These are phyloP conservation scores for Struthio camelus DNA, from an alignment of 2,113 vertebrate genomes.

Conservation along the genomic window DNA sequence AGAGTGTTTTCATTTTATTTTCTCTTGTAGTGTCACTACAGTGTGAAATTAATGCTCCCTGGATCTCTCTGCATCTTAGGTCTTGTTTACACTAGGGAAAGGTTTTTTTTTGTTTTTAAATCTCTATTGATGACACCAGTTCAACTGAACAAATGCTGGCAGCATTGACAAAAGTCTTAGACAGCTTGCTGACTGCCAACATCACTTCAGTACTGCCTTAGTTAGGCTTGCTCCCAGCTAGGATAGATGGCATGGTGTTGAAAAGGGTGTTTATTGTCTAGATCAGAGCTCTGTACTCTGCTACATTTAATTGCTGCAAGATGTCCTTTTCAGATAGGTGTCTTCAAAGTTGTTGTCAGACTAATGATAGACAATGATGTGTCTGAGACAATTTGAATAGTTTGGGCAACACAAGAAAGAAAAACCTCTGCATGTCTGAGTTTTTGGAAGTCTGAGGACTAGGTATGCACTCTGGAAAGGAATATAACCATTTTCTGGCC, in stretches of 20 bases:
- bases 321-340: constrained; percentile 17
- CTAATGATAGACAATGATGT: background rate
- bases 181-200: constrained; percentile 7
- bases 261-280: constrained; percentile 33
- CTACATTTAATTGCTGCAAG: constrained; percentile 25
- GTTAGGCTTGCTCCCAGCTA: constrained; percentile 5
- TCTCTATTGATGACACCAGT: background rate
- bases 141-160: background rate
- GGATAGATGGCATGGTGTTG: background rate
- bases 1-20: constrained; percentile 59
- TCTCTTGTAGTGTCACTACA: background rate
- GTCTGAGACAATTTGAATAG: background rate
- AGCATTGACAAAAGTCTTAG: background rate
- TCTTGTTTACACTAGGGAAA: constrained; percentile 37
- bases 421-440: background rate
- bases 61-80: background rate
- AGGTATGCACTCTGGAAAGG: background rate
- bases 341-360: constrained; percentile 6
- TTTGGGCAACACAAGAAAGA: background rate
- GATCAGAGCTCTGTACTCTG: constrained; percentile 4
- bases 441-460: background rate
- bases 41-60: constrained; percentile 52
- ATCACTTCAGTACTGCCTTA: background rate
- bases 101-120: background rate
- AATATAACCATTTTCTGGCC: background rate